phyloP scores from a whole-genome alignment of 2,113 vertebrate species.

The Centropus unirufus region DNA sequence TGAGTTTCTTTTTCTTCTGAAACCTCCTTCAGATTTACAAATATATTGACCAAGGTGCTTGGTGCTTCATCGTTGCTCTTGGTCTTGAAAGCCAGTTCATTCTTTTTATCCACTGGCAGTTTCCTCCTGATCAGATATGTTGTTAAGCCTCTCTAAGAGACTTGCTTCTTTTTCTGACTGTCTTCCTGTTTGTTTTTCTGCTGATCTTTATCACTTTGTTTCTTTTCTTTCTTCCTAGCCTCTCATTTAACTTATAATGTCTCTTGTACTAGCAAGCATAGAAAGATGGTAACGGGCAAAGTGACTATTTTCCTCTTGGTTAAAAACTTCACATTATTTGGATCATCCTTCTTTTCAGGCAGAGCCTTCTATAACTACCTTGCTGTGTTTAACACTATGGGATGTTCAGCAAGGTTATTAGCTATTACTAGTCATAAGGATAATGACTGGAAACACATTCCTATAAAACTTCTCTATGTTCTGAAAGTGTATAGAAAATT shows the following conservation, averaged over 20 bases:
- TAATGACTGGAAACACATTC: background rate
- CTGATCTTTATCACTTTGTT: background rate
- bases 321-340: slow-evolving; percentile 5
- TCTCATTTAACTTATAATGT: background rate
- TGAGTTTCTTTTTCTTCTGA: background rate
- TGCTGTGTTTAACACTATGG: background rate
- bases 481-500: background rate
- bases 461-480: background rate
- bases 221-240: background rate
- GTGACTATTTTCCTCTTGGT: background rate
- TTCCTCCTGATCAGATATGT: background rate
- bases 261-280: background rate
- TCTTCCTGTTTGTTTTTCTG: background rate
- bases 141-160: background rate
- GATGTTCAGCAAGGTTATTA: background rate
- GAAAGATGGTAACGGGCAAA: background rate
- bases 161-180: background rate
- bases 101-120: slow-evolving; percentile 15
- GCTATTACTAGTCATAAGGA: background rate
- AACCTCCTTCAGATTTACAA: slow-evolving; percentile 34
- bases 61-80: background rate
- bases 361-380: background rate
- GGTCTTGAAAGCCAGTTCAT: background rate
- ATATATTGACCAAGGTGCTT: background rate
- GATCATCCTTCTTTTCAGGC: background rate